Conservation (phyloP, 2,888 invertebrate genomes). For the Nectonema munidae region DNA sequence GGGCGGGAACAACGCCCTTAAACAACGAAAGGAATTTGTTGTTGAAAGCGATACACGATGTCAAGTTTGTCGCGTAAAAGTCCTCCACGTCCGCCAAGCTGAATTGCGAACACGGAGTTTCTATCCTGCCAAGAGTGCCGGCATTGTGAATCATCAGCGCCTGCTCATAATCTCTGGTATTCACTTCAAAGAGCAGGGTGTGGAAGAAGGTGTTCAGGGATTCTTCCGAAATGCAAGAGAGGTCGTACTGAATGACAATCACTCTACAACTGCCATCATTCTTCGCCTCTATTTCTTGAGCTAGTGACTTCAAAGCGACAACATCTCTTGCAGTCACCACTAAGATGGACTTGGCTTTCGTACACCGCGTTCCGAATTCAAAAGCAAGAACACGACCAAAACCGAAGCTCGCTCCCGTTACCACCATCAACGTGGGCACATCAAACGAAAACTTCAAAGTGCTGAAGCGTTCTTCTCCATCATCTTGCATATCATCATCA, state of each 20-base stretch:
- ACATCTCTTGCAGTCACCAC: not conserved
- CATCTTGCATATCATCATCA: no score
- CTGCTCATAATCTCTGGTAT: not conserved
- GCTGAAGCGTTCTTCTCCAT: no score
- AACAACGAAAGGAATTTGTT: no score
- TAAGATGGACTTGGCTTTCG: no score
- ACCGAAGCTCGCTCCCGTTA: not conserved
- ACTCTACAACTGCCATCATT: no score
- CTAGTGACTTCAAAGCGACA: not conserved
- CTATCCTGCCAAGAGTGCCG: no score
- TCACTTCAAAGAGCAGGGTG: not conserved
- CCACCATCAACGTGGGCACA: not conserved
- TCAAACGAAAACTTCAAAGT: not conserved
- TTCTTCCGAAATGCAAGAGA: not conserved
- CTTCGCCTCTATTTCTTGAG: not conserved
- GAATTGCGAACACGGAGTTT: no score
- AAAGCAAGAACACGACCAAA: not conserved
- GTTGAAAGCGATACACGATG: no score
- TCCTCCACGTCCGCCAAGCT: no score
- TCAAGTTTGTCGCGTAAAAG: no score
- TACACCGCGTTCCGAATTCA: no score
- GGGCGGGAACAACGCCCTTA: no score
- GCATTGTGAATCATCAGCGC: constrained; percentile 1
- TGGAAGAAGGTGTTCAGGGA: not conserved
- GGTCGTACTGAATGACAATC: not conserved